Evolutionary conservation across 2,888 invertebrate species (phyloP).

Genomic region (Drymonia ruficornis): DNA sequence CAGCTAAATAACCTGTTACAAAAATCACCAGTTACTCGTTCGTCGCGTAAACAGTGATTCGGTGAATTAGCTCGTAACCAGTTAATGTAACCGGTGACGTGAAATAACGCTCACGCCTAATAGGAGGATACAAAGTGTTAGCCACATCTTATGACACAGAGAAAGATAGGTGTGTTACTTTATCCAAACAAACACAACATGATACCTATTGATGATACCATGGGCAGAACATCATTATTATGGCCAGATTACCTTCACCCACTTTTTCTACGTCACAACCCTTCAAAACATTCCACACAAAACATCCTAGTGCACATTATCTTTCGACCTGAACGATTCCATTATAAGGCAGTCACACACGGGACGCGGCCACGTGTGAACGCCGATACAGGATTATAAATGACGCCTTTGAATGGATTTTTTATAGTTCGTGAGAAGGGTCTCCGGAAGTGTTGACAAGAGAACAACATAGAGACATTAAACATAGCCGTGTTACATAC

Average conservation of each 20-base stretch:
- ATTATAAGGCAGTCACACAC: conserved; percentile 46
- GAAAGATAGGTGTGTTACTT: no score
- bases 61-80: no score
- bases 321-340: conserved; percentile 54
- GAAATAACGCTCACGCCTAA: no score
- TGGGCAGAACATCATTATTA: no score
- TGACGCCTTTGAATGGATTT: conserved; percentile 32
- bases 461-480: neutral
- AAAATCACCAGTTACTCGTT: no score
- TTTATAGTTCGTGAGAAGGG: conserved; percentile 20
- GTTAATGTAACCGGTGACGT: no score
- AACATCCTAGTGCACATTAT: conserved; percentile 6
- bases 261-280: neutral
- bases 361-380: conserved; percentile 42
- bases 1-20: no score
- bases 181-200: neutral
- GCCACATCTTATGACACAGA: no score
- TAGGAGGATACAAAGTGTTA: no score
- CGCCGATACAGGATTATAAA: conserved; percentile 39
- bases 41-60: no score
- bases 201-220: no score
- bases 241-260: no score
- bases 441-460: neutral
- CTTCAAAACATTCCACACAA: neutral
- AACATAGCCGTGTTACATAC: neutral